Conservation (phyloP, 2,113 vertebrate species). For the Microcebus lehilahytsara region DNA sequence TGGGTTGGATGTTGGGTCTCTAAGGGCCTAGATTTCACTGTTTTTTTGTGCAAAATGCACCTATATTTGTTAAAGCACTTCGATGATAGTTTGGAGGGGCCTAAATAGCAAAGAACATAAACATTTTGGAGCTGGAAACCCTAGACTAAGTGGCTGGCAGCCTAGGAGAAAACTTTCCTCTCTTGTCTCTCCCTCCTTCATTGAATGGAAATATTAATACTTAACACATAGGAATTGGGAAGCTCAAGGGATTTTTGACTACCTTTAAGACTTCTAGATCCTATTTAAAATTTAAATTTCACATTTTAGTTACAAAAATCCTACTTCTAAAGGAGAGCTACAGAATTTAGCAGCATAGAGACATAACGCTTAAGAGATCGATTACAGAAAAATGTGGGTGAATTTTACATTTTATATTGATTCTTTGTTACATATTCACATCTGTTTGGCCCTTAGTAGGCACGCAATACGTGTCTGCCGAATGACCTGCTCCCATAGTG, state of each 20-base stretch:
- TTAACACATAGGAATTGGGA: not conserved
- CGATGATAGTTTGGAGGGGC: not conserved
- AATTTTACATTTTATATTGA: not conserved
- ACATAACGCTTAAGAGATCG: not conserved
- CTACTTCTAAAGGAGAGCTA: not conserved
- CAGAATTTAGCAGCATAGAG: not conserved
- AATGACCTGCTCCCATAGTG: not conserved
- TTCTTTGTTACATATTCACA: not conserved
- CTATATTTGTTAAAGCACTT: not conserved
- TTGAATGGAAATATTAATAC: not conserved
- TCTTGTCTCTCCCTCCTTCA: not conserved
- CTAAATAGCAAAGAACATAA: not conserved
- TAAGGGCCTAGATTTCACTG: not conserved
- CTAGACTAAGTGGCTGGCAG: not conserved
- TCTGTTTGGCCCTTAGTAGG: not conserved
- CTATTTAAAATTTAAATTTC: not conserved
- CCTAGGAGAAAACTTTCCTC: not conserved
- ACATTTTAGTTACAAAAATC: not conserved
- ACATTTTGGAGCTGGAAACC: not conserved
- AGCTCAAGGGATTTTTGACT: not conserved
- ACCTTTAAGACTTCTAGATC: not conserved
- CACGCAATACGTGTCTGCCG: not conserved
- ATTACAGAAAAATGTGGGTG: not conserved
- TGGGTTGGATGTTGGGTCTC: not conserved
- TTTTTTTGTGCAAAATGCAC: not conserved